phyloP scores from a whole-genome alignment of 2,888 invertebrate species.

The Cistogaster globosa region DNA sequence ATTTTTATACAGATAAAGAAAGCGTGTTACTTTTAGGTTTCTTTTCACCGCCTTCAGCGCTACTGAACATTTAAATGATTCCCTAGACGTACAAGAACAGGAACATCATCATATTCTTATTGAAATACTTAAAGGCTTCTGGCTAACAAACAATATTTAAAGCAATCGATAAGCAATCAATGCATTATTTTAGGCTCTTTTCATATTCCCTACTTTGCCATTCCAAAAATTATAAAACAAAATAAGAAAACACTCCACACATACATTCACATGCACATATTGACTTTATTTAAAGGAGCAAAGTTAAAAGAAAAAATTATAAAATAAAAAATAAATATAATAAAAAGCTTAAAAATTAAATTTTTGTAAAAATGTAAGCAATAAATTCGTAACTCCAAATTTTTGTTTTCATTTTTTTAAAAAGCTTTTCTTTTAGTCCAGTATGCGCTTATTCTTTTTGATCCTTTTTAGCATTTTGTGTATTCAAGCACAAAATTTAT shows the following conservation, averaged over 20 bases:
- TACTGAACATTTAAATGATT: conserved; percentile 60
- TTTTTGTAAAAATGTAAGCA: conserved; percentile 59
- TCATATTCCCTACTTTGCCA: conserved; percentile 35
- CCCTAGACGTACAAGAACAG: conserved; percentile 55
- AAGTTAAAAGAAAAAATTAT: neutral
- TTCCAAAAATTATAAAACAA: conserved; percentile 37
- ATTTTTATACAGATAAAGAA: conserved; percentile 14
- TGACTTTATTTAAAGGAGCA: conserved; percentile 45
- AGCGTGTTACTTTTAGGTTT: conserved; percentile 58
- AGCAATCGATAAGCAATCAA: conserved; percentile 73
- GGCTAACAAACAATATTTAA: conserved; percentile 67
- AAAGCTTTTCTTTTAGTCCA: conserved; percentile 22
- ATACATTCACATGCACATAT: conserved; percentile 8
- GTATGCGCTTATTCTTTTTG: conserved; percentile 67
- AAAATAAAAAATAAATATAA: conserved; percentile 17
- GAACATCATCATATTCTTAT: conserved; percentile 57
- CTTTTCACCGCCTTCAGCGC: conserved; percentile 60
- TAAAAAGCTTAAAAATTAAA: conserved; percentile 28
- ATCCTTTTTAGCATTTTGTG: conserved; percentile 58
- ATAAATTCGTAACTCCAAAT: conserved; percentile 56
- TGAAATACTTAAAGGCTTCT: conserved; percentile 66
- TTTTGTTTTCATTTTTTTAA: neutral
- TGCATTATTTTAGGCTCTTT: conserved; percentile 64
- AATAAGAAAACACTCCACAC: conserved; percentile 28
- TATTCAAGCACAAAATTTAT: conserved; percentile 72